Percentiles rank a stretch among this genome's conserved stretches.
These are phyloP conservation scores for Yponomeuta cagnagella DNA, from an alignment of 2,888 invertebrate species.

Conservation along the genomic window DNA sequence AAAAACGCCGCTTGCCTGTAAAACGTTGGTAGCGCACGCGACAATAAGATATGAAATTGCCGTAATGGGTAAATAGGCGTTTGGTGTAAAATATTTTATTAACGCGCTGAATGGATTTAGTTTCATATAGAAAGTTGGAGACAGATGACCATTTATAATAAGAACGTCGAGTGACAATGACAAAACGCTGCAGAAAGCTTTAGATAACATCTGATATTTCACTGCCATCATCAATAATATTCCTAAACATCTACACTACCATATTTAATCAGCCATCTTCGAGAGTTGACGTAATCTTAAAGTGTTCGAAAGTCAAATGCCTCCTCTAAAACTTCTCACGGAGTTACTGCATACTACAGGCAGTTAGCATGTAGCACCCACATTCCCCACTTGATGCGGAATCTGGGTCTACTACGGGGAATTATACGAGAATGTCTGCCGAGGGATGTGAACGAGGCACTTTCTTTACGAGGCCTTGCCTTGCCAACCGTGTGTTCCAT, in stretches of 20 bases:
- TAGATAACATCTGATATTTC: neutral
- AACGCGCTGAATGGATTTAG: neutral
- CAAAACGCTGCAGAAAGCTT: neutral
- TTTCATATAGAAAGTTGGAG: neutral
- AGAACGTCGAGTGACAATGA: neutral
- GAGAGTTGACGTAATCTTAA: neutral
- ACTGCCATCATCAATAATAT: neutral
- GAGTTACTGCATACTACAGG: neutral
- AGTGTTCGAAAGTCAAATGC: conserved; percentile 1
- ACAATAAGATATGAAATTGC: neutral
- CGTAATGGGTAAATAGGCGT: neutral
- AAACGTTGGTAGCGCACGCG: neutral
- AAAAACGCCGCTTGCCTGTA: neutral
- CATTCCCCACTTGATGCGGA: conserved; percentile 24
- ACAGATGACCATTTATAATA: neutral
- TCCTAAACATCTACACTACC: neutral
- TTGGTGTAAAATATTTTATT: neutral
- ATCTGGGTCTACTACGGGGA: conserved; percentile 25
- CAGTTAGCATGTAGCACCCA: conserved; percentile 17
- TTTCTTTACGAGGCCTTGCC: conserved; percentile 14
- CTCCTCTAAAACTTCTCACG: conserved; percentile 1
- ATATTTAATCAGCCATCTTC: neutral
- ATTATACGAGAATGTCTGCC: conserved; percentile 29
- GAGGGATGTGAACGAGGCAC: conserved; percentile 26
- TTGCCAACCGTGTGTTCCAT: conserved; percentile 2